These are phyloP conservation scores for Botia kubotai DNA, from an alignment of 2,797 vertebrate species.

Conservation along the genomic window DNA sequence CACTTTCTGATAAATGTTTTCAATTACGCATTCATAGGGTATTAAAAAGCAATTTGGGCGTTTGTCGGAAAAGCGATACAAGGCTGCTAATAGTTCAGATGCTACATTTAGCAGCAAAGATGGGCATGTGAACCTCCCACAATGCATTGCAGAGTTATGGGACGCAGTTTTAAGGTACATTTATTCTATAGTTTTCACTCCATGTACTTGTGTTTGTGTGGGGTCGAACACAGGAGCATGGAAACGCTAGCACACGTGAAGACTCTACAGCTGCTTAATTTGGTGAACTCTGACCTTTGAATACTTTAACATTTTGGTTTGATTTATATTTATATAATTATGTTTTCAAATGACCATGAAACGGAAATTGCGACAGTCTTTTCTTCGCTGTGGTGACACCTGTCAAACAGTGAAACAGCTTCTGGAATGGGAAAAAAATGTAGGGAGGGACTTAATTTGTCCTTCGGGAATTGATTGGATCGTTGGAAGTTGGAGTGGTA, in stretches of 20 bases:
- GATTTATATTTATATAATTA: no score
- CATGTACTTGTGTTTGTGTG: not conserved
- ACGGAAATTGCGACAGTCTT: no score
- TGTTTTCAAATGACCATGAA: no score
- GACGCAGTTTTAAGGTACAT: constrained; percentile 6
- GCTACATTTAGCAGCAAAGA: constrained; percentile 43
- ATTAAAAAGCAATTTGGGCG: constrained; percentile 53
- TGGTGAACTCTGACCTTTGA: not conserved
- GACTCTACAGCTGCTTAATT: not conserved
- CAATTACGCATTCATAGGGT: constrained; percentile 55
- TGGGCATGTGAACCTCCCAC: constrained; percentile 20
- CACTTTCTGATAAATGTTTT: constrained; percentile 56
- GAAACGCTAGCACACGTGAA: not conserved
- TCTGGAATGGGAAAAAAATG: no score
- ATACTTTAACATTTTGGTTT: no score
- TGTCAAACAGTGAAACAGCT: no score
- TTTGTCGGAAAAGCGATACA: constrained; percentile 24
- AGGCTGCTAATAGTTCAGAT: constrained; percentile 20
- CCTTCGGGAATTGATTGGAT: no score
- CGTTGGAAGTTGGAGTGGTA: no score
- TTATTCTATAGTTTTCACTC: not conserved
- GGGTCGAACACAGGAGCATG: not conserved
- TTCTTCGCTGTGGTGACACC: no score
- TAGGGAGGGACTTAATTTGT: no score
- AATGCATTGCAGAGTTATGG: constrained; percentile 11